A percentile compares a stretch with the other conserved stretches of the same genome.
Conservation (phyloP, 2,888 invertebrate species). For the Papilio protenor region DNA sequence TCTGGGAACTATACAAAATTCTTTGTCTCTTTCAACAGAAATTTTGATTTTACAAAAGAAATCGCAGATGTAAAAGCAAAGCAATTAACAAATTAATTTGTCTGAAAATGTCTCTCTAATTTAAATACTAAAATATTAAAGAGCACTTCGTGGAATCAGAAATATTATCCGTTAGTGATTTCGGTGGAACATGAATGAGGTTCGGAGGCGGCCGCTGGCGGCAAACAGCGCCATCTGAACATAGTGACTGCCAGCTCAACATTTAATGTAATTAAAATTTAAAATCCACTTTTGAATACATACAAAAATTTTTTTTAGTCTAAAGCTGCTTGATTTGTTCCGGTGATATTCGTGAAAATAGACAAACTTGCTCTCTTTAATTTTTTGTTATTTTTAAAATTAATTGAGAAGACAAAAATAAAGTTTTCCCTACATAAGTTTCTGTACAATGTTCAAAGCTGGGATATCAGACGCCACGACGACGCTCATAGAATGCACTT, state of each 20-base stretch:
- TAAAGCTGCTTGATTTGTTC: too few species aligned
- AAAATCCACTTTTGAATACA: background rate
- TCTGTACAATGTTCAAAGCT: background rate
- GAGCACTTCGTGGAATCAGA: background rate
- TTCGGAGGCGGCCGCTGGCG: background rate
- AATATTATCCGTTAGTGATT: background rate
- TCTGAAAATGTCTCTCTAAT: background rate
- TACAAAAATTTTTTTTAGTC: too few species aligned
- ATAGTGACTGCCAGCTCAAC: background rate
- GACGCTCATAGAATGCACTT: background rate
- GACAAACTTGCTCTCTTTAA: background rate
- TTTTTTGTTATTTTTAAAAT: background rate
- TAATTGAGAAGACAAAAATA: background rate
- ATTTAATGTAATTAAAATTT: constrained; percentile 4
- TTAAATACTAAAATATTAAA: background rate
- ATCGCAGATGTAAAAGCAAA: background rate
- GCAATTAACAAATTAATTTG: background rate
- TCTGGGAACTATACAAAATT: too few species aligned
- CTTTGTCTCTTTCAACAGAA: too few species aligned
- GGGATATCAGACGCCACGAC: background rate
- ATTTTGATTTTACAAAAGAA: background rate
- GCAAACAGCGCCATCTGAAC: too few species aligned
- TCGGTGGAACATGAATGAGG: background rate
- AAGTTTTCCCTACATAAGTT: background rate
- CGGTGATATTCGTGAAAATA: background rate